phyloP scores from a whole-genome alignment of 2,113 vertebrate genomes.

The Chiloscyllium plagiosum region DNA sequence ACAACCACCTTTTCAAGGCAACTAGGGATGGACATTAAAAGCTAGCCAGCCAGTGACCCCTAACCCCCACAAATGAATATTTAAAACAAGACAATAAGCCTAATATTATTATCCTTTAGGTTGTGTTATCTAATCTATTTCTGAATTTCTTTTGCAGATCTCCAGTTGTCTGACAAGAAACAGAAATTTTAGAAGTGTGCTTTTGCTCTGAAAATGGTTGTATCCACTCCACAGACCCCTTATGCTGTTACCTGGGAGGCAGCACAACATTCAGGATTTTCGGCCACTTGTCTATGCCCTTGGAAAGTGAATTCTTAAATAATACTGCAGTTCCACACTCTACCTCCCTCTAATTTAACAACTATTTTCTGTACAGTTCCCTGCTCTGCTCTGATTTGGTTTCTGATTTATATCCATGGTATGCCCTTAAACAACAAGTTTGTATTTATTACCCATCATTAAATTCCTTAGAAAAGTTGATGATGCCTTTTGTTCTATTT shows the following conservation, averaged over 20 bases:
- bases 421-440: background rate
- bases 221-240: background rate
- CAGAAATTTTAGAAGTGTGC: too few species aligned
- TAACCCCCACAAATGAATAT: too few species aligned
- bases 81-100: too few species aligned
- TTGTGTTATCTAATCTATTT: background rate
- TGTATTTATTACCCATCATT: background rate
- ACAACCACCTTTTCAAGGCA: too few species aligned
- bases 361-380: background rate
- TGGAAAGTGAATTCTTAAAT: too few species aligned
- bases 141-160: too few species aligned
- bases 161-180: too few species aligned
- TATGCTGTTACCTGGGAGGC: background rate
- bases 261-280: background rate
- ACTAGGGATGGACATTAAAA: too few species aligned
- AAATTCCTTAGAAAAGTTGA: background rate
- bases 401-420: background rate
- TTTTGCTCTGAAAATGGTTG: background rate
- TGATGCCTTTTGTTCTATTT: background rate
- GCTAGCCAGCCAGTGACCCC: too few species aligned
- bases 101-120: too few species aligned
- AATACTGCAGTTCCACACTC: background rate
- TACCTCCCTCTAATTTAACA: background rate
- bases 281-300: background rate
- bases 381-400: background rate